Evolutionary conservation across 2,888 invertebrate species (phyloP), one percentile per base, ranked within the genome.

Genomic region (Anagyrus pseudococci): DNA sequence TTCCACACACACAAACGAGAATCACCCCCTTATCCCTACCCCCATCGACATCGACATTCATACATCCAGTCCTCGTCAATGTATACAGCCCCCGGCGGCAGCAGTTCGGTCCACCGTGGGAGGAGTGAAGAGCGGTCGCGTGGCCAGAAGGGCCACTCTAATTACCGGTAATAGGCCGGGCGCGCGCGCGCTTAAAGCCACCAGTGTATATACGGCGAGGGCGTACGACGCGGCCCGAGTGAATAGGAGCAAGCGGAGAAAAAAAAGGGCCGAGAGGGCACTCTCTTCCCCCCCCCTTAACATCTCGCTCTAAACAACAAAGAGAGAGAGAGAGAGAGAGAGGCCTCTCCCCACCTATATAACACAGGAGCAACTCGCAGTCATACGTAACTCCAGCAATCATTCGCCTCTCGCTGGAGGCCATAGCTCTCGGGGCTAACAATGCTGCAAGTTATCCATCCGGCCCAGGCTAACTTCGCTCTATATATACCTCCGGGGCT

Each of bases 361-460:
- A n/a, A n/a, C n/a, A n/a, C n/a, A n/a, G n/a, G 23, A 8, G 8
- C 41, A 19, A 10, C n/a, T 44, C 13, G 20, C 8, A 22, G n/a
- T n/a, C 10, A 10, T 29, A 29, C 26, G 4, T 33, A 17, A 7
- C 72, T 72, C 71, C 72, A 73, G 74, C 77, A 77, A 78, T 78
- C 76, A 78, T 78, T 78, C 77, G 74, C 76, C n/a, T 79, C 72
- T 77, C 67, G 78, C 79, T 71, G 74, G 71, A 77, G 79, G 78
- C 78, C 74, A 75, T 74, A 73, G 74, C 72, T 75, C 73, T 71
- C 77, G 71, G n/a, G n/a, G n/a, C n/a, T 77, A 76, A 78, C 78
- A 78, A 79, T 79, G 70, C 72, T n/a, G 76, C 77, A 76, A 79
- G 78, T 78, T 78, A 77, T 77, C 77, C 77, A 77, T 78, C 76